Percentiles rank a stretch among this genome's conserved stretches.
Conservation (phyloP, 2,113 vertebrate species). For the Silurus asotus region DNA sequence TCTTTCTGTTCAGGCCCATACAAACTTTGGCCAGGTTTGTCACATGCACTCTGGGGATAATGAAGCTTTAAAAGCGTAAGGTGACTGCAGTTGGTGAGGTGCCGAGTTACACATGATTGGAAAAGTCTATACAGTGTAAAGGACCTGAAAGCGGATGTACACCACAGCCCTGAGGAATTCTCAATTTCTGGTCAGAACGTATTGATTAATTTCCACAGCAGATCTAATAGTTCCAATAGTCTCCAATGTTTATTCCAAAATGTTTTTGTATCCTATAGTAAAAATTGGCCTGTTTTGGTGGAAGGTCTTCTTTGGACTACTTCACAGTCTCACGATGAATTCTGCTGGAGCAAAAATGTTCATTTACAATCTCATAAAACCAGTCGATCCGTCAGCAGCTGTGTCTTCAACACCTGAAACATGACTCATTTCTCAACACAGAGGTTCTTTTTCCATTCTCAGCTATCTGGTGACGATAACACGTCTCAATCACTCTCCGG, state of each 20-base stretch:
- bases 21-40: neutral
- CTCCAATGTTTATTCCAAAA: neutral
- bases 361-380: neutral
- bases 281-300: neutral
- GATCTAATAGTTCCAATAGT: neutral
- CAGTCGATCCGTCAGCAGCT: neutral
- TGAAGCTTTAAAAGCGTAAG: neutral
- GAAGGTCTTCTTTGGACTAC: neutral
- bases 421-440: neutral
- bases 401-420: neutral
- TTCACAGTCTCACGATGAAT: neutral
- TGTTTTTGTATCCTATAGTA: neutral
- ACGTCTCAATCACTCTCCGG: constrained; percentile 23
- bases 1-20: neutral
- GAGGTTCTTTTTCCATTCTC: constrained; percentile 1
- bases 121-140: neutral
- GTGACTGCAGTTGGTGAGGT: no score
- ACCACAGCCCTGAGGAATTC: neutral
- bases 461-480: constrained; percentile 19
- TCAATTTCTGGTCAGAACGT: neutral
- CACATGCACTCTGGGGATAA: neutral
- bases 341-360: neutral
- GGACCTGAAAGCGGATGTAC: neutral
- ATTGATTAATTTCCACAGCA: neutral
- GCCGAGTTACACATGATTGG: neutral